These are phyloP conservation scores for Choloepus hoffmanni DNA, from an alignment of 2,113 vertebrate species.

Conservation along the genomic window DNA sequence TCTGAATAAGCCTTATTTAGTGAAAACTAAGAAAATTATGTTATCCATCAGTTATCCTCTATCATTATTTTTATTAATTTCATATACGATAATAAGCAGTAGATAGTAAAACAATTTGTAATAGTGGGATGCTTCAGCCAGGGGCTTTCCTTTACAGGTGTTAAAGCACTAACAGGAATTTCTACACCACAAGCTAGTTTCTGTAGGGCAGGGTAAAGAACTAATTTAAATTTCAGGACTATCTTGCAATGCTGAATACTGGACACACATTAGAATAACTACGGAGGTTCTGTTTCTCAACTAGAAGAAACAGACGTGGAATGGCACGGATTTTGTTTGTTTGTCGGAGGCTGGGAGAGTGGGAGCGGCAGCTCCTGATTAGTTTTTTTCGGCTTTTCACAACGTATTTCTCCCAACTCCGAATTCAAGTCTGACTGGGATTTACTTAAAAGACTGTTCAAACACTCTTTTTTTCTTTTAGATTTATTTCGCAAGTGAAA, in stretches of 20 bases:
- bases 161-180: neutral
- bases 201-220: neutral
- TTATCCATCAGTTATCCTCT: neutral
- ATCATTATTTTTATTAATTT: slow-evolving; percentile 5
- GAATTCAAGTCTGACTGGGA: neutral
- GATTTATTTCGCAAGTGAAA: slow-evolving; percentile 56
- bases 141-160: neutral
- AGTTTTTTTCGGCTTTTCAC: neutral
- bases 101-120: neutral
- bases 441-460: neutral
- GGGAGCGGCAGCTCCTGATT: too few relatives aligned
- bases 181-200: neutral
- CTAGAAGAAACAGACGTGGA: neutral
- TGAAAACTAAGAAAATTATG: slow-evolving; percentile 32
- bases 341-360: neutral
- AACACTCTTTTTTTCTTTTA: neutral
- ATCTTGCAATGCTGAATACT: neutral
- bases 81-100: neutral
- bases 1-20: neutral
- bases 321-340: neutral
- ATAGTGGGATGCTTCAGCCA: neutral
- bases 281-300: neutral
- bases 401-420: neutral
- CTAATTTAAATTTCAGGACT: neutral
- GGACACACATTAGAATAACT: neutral